phyloP scores from a whole-genome alignment of 2,113 vertebrate genomes.

The Eolophus roseicapilla region DNA sequence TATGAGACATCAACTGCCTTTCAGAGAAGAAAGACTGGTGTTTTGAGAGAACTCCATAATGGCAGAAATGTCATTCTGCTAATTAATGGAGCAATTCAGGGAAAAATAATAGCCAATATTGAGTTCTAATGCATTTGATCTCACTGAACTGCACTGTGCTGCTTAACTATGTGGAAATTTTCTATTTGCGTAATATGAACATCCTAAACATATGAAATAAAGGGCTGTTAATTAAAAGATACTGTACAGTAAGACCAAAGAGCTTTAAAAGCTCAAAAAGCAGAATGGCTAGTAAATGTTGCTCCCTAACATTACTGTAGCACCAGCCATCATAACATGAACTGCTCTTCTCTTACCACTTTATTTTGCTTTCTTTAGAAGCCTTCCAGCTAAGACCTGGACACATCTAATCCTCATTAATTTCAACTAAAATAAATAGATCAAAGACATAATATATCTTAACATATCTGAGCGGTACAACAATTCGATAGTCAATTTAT shows the following conservation, averaged over 20 bases:
- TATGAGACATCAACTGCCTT: background rate
- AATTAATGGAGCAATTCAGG: background rate
- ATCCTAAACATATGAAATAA: background rate
- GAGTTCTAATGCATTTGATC: background rate
- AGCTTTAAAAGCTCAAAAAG: background rate
- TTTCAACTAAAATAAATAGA: background rate
- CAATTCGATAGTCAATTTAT: background rate
- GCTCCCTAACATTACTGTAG: background rate
- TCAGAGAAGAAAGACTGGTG: background rate
- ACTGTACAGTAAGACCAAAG: background rate
- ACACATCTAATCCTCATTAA: background rate
- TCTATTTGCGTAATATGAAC: background rate
- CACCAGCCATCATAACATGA: background rate
- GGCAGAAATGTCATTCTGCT: background rate
- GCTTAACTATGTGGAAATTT: background rate
- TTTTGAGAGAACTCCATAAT: background rate
- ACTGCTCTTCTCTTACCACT: background rate
- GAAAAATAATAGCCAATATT: background rate
- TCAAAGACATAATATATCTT: background rate
- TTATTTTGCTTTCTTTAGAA: background rate
- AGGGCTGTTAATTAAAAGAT: background rate
- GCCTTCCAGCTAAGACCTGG: background rate
- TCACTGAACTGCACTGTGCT: background rate
- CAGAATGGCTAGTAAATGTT: background rate
- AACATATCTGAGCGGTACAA: background rate